phyloP scores from a whole-genome alignment of 2,797 vertebrate genomes.

The Spinus pinus region DNA sequence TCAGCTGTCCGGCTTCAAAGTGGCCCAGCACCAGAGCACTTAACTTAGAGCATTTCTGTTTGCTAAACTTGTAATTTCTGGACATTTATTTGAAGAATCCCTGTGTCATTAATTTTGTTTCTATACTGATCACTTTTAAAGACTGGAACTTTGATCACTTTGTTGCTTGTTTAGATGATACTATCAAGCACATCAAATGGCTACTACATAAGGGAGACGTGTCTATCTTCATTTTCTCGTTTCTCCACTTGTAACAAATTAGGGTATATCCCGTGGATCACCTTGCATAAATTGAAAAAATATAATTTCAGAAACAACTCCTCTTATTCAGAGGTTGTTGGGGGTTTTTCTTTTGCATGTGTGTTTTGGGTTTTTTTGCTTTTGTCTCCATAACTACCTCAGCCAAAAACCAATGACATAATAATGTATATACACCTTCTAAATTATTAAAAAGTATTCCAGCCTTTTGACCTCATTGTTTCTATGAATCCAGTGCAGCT shows the following conservation, averaged over 20 bases:
- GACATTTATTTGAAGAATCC: neutral
- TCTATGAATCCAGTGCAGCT: neutral
- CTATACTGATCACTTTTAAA: neutral
- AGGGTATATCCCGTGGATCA: neutral
- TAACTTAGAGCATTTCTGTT: neutral
- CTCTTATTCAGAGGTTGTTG: neutral
- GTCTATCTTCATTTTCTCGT: neutral
- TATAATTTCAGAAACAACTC: neutral
- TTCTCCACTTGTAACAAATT: neutral
- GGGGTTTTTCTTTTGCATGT: neutral
- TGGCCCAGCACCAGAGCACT: neutral
- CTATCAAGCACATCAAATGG: neutral
- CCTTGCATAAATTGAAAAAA: neutral
- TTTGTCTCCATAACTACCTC: neutral
- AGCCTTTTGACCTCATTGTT: neutral
- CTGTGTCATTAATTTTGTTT: neutral
- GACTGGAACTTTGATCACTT: neutral
- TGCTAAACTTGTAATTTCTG: neutral
- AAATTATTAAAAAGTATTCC: neutral
- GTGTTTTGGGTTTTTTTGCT: neutral
- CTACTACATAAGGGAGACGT: neutral
- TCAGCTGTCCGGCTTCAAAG: constrained; percentile 24
- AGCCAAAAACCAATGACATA: neutral
- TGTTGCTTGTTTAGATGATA: neutral
- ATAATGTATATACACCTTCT: neutral